Evolutionary conservation across 2,888 invertebrate species (phyloP).

Genomic region (Mythimna vitellina): DNA sequence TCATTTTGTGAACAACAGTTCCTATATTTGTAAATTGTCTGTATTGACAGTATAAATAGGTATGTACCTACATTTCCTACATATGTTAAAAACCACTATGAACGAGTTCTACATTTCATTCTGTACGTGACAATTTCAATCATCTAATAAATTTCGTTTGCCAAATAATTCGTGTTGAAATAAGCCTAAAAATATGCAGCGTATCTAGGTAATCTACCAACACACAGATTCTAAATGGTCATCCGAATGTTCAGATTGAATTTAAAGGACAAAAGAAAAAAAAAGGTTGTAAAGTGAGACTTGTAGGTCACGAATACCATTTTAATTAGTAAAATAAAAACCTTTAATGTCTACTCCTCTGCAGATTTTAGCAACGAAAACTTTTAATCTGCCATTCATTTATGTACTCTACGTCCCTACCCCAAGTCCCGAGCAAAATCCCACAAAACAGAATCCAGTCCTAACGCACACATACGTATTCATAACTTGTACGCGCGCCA

Average conservation of each 20-base stretch:
- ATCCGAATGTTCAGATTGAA: neutral
- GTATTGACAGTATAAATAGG: neutral
- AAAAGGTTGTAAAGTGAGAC: neutral
- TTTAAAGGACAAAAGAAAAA: neutral
- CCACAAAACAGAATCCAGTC: constrained; percentile 55
- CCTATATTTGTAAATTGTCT: neutral
- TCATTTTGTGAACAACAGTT: neutral
- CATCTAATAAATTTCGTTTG: constrained; percentile 14
- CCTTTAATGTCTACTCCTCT: neutral
- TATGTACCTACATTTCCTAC: no score
- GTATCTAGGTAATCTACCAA: no score
- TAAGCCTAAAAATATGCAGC: neutral
- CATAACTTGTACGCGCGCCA: constrained; percentile 28
- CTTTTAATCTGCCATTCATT: constrained; percentile 41
- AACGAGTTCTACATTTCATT: neutral
- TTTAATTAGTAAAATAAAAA: neutral
- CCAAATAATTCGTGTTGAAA: constrained; percentile 10
- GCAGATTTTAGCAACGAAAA: constrained; percentile 29
- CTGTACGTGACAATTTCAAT: neutral
- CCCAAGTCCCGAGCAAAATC: constrained; percentile 31
- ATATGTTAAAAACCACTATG: no score
- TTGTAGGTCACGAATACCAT: constrained; percentile 2
- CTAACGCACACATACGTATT: constrained; percentile 47
- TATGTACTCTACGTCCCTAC: constrained; percentile 16
- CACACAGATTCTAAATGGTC: constrained; percentile 16